Evolutionary conservation across 2,113 vertebrate species (phyloP).

Genomic region (Panthera uncia): DNA sequence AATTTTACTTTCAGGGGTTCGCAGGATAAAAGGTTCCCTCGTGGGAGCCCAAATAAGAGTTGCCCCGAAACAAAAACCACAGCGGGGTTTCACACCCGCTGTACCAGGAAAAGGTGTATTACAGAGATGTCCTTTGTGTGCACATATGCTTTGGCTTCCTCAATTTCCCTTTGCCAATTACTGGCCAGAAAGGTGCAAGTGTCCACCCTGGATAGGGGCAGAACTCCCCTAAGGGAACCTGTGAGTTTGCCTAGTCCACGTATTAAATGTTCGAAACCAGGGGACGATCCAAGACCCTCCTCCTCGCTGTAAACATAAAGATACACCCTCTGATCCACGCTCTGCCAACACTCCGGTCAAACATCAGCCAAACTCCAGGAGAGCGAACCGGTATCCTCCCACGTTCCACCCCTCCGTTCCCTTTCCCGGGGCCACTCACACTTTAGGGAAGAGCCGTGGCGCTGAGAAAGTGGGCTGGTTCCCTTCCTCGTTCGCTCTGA

Average conservation of each 20-base stretch:
- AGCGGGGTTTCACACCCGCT: not conserved
- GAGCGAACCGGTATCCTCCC: not conserved
- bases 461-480: conserved; percentile 23
- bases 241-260: not conserved
- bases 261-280: not conserved
- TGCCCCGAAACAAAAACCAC: conserved; percentile 50
- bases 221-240: not conserved
- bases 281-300: not conserved
- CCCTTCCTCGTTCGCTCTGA: conserved; percentile 50
- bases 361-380: not conserved
- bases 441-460: conserved; percentile 31
- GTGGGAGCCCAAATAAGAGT: not conserved
- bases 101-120: conserved; percentile 28
- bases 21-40: not conserved
- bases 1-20: not conserved
- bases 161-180: conserved; percentile 39
- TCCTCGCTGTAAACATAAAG: not conserved
- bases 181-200: conserved; percentile 23
- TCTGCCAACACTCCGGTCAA: not conserved
- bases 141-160: conserved; percentile 14
- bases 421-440: conserved; percentile 64
- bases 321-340: not conserved
- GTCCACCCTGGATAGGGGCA: not conserved
- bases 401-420: not conserved
- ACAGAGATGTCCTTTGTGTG: conserved; percentile 38